Evolutionary conservation across 2,888 invertebrate species (phyloP).

Genomic region (Caenorhabditis angaria): DNA sequence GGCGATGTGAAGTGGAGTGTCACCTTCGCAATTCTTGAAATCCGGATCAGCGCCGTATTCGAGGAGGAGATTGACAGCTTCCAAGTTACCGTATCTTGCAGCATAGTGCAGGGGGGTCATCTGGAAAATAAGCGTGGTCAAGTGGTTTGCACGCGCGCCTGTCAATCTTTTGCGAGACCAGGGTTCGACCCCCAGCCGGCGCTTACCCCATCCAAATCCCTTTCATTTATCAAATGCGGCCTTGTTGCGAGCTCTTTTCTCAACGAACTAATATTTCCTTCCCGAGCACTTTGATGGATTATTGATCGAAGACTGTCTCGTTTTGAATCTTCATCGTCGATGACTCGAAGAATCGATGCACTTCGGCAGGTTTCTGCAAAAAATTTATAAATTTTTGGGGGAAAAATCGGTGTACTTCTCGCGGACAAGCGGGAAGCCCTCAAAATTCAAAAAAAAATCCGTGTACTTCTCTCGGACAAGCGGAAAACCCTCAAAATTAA

Average conservation of each 20-base stretch:
- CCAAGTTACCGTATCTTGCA: slow-evolving; percentile 43
- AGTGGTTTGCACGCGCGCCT: no score
- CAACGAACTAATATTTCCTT: slow-evolving; percentile 14
- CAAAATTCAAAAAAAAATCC: background rate
- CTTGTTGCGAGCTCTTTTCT: background rate
- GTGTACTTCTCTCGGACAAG: no score
- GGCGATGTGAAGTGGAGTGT: slow-evolving; percentile 49
- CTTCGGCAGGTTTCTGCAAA: background rate
- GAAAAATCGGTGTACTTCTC: background rate
- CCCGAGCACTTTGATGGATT: slow-evolving; percentile 26
- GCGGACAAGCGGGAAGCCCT: background rate
- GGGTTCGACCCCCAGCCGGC: no score
- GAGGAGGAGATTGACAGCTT: slow-evolving; percentile 40
- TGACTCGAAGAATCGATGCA: slow-evolving; percentile 19
- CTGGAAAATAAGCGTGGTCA: slow-evolving; percentile 22
- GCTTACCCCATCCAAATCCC: slow-evolving; percentile 23
- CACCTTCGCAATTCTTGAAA: slow-evolving; percentile 27
- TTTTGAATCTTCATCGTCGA: slow-evolving; percentile 3
- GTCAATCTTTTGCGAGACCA: background rate
- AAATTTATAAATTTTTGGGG: background rate
- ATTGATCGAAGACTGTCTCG: slow-evolving; percentile 21
- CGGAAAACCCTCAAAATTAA: background rate
- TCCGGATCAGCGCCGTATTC: slow-evolving; percentile 28
- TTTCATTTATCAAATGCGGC: slow-evolving; percentile 15
- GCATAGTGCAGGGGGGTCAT: slow-evolving; percentile 53